Evolutionary conservation across 2,113 vertebrate species (phyloP).

Genomic region (Vanacampus margaritifer): DNA sequence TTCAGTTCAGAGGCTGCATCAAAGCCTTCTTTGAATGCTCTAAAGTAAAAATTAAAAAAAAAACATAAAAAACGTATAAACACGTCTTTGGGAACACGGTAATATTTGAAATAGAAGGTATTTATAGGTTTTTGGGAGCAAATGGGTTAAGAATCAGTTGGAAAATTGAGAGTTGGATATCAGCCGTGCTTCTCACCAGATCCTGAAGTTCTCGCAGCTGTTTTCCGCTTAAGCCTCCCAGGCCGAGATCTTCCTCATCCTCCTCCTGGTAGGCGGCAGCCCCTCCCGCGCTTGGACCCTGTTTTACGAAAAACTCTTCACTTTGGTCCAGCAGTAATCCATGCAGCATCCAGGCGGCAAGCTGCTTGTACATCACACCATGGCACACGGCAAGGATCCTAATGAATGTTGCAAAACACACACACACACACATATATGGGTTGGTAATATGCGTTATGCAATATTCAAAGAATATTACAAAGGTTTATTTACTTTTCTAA

Average conservation of each 20-base stretch:
- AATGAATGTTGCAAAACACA: not conserved
- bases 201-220: constrained; percentile 93
- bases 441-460: not conserved
- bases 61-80: no score
- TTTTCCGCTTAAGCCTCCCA: constrained; percentile 93
- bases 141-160: not conserved
- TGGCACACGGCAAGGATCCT: constrained; percentile 96
- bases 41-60: no score
- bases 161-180: not conserved
- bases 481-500: constrained; percentile 83
- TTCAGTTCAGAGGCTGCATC: no score
- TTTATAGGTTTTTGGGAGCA: no score
- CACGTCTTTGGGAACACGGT: no score
- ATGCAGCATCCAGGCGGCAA: constrained; percentile 98
- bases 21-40: no score
- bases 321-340: constrained; percentile 91
- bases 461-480: constrained; percentile 26
- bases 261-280: constrained; percentile 82
- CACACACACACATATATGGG: not conserved
- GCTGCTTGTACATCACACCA: constrained; percentile 97
- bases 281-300: constrained; percentile 87
- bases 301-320: constrained; percentile 95
- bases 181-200: constrained; percentile 74
- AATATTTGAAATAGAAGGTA: no score
- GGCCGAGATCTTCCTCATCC: constrained; percentile 93